Percentiles rank a stretch among this genome's conserved stretches.
Conservation (phyloP, 2,113 vertebrate genomes). For the Dasypus novemcinctus region DNA sequence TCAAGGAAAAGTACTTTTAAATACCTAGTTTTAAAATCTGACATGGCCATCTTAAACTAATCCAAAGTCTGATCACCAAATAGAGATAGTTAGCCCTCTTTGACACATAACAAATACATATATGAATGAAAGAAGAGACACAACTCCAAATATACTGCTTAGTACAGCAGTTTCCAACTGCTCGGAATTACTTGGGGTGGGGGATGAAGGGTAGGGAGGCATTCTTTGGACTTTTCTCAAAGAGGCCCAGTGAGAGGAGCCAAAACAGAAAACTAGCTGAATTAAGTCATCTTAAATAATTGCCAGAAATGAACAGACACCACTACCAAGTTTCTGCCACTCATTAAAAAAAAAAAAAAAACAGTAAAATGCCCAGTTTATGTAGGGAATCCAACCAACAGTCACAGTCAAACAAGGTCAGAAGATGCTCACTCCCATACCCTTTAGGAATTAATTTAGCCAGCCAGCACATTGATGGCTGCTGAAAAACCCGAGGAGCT, state of each 20-base stretch:
- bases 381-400: not conserved
- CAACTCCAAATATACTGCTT: not conserved
- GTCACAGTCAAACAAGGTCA: not conserved
- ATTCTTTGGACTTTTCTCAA: not conserved
- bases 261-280: not conserved
- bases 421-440: not conserved
- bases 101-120: not conserved
- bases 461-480: not conserved
- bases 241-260: not conserved
- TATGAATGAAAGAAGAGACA: not conserved
- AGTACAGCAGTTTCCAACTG: not conserved
- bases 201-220: not conserved
- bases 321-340: not conserved
- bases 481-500: not conserved
- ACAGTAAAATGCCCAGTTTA: not conserved
- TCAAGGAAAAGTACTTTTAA: constrained; percentile 16
- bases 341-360: not conserved
- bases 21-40: not conserved
- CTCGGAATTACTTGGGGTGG: not conserved
- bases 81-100: not conserved
- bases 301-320: not conserved
- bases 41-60: not conserved
- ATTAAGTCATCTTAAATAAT: not conserved
- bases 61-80: not conserved
- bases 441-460: not conserved